Evolutionary conservation across 2,888 invertebrate genomes (phyloP).

Genomic region (Ryuthela nishihirai): DNA sequence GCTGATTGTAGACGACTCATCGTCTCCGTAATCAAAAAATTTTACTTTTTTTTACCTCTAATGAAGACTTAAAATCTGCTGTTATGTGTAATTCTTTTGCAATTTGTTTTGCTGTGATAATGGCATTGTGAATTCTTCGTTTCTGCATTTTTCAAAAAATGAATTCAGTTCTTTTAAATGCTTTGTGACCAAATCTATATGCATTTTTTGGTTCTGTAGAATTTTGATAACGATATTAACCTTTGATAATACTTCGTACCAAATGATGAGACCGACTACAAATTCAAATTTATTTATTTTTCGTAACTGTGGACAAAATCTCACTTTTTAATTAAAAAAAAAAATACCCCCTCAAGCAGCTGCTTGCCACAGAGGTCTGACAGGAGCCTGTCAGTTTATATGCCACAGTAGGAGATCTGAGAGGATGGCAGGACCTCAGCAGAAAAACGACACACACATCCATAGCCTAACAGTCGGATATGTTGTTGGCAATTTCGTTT

Average conservation of each 20-base stretch:
- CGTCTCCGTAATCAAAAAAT: not conserved
- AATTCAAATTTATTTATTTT: conserved; percentile 5
- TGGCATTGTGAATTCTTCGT: not conserved
- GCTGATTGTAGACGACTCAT: not conserved
- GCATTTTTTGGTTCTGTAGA: not conserved
- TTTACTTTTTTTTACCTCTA: not conserved
- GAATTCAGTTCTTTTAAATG: not conserved
- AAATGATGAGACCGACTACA: conserved; percentile 2
- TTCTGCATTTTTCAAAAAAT: conserved; percentile 1
- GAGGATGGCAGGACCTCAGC: no score
- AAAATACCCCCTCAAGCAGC: no score
- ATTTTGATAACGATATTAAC: conserved; percentile 1
- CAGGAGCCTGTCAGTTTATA: no score
- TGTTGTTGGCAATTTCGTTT: not conserved
- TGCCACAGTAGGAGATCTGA: no score
- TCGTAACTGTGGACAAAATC: not conserved
- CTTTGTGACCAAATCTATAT: not conserved
- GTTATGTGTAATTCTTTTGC: conserved; percentile 1
- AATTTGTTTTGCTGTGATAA: not conserved
- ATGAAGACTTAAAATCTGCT: not conserved
- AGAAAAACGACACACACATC: no score
- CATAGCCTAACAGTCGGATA: not conserved
- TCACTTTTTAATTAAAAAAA: conserved; percentile 3
- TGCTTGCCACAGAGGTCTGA: no score
- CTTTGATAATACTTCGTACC: not conserved